Base-by-base conservation (phyloP, 2,113 vertebrate species). In the Nibea coibor region DNA sequence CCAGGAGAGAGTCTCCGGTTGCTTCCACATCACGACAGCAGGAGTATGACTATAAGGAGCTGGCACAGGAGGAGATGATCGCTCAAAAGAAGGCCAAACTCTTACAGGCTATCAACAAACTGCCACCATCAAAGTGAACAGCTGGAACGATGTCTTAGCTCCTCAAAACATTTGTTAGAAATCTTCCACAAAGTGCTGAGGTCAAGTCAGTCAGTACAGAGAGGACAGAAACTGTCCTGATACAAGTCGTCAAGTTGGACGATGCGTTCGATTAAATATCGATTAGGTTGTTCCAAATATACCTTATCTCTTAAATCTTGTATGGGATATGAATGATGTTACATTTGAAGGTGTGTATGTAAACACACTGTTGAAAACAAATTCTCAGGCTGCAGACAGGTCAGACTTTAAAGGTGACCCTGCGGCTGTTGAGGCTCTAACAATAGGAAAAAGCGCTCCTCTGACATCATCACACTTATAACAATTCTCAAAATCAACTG, bases 61-160 rank as follows among this genome's bases (percentile, higher is more conserved):
- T 92, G 81, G 89, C 5, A 0, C n/a, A 56, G 0, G 71, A 86
- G 20, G 87, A 90, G 79, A 35, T 0, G 53, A 88, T 90, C 0
- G 54, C 79, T 51, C 74, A 7, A 2, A 15, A 80, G 22, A 86
- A 62, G 57, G 87, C 87, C 53, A 75, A 22, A 22, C 58, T 83
- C 15, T 51, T 11, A 59, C 39, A 50, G 43, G 45, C 63, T 17
- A 24, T 80, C 4, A 43, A 50, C 4, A 65, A 58, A 74, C 26
- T 69, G 16, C 15, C 2, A 1, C n/a, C 42, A 0, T 48, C 17
- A 14, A 16, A 58, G n/a, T 56, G 10, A 58, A 2, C 26, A 15
- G 3, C n/a, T 22, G 14, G 5, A 22, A 58, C 12, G 10, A 61
- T 20, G 2, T 15, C n/a, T 58, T 3, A 24, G 19, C 11, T 45